Percentiles rank a stretch among this genome's conserved stretches.
Evolutionary conservation across 2,888 invertebrate species (phyloP).

Genomic region (Sceliomorpha sp.): DNA sequence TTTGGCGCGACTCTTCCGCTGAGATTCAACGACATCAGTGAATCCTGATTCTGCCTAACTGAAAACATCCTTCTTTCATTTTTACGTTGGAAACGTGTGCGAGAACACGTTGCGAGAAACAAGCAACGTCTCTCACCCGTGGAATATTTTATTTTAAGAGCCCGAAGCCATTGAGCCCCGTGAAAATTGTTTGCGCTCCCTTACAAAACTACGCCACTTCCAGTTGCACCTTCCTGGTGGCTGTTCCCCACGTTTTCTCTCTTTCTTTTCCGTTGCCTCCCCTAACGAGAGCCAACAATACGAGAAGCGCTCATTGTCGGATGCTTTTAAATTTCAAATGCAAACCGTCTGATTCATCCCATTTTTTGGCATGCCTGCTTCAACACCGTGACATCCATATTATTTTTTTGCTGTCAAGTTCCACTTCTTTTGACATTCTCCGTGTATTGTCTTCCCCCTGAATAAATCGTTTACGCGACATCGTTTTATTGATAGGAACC

Average conservation of each 20-base stretch:
- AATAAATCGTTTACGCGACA: background rate
- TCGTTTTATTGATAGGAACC: too few species aligned
- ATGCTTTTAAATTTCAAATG: conserved; percentile 80
- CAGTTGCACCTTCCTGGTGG: conserved; percentile 44
- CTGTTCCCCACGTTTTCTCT: conserved; percentile 40
- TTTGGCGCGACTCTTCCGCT: too few species aligned
- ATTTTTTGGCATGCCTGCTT: conserved; percentile 23
- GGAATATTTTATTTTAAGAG: conserved; percentile 73
- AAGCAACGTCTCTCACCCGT: conserved; percentile 71
- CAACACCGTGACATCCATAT: conserved; percentile 37
- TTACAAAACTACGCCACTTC: conserved; percentile 70
- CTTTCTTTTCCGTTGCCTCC: conserved; percentile 55
- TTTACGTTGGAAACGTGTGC: conserved; percentile 24
- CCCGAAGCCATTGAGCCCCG: conserved; percentile 72
- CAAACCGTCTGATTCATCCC: conserved; percentile 73
- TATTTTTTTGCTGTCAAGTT: conserved; percentile 17
- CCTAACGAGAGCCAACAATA: conserved; percentile 75
- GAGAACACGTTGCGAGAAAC: conserved; percentile 62
- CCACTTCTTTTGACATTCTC: conserved; percentile 22
- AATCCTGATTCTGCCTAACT: conserved; percentile 24
- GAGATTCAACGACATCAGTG: too few species aligned
- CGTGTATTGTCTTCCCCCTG: conserved; percentile 16
- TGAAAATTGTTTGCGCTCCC: conserved; percentile 76
- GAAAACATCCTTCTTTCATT: conserved; percentile 18
- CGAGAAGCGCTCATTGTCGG: conserved; percentile 76